A percentile compares a stretch with the other conserved stretches of the same genome.
These are phyloP conservation scores for Nomada goodeniana DNA, from an alignment of 2,888 invertebrate genomes.

Conservation along the genomic window DNA sequence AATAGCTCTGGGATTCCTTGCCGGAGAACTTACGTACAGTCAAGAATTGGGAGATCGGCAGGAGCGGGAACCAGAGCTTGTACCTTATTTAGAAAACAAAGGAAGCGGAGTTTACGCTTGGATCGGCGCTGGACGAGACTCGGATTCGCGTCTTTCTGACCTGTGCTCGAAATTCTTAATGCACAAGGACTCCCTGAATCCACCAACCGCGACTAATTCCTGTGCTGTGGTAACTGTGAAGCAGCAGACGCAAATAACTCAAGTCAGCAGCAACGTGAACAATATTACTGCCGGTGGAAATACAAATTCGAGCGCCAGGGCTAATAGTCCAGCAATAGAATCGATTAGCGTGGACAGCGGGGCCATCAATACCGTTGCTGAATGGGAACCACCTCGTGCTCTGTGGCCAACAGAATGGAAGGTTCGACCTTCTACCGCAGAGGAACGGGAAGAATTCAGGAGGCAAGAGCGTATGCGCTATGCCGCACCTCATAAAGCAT, in stretches of 20 bases:
- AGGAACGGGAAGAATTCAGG: conserved; percentile 92
- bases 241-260: conserved; percentile 60
- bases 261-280: conserved; percentile 50
- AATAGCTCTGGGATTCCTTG: conserved; percentile 80
- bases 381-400: conserved; percentile 84
- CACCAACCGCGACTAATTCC: conserved; percentile 68
- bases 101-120: conserved; percentile 90
- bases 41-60: conserved; percentile 76
- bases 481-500: conserved; percentile 95
- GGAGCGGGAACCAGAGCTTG: conserved; percentile 80
- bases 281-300: conserved; percentile 40
- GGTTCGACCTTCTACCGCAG: conserved; percentile 91
- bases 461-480: conserved; percentile 93
- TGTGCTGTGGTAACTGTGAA: conserved; percentile 59
- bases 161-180: conserved; percentile 93
- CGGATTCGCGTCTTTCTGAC: conserved; percentile 90
- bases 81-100: conserved; percentile 83
- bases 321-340: conserved; percentile 73
- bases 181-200: conserved; percentile 83
- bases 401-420: conserved; percentile 93
- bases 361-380: conserved; percentile 75
- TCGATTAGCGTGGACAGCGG: conserved; percentile 75
- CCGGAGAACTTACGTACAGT: conserved; percentile 80
- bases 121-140: conserved; percentile 97
- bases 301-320: conserved; percentile 40